A percentile compares a stretch with the other conserved stretches of the same genome.
phyloP scores from a whole-genome alignment of 2,888 invertebrate genomes.

The Cephalotes varians region DNA sequence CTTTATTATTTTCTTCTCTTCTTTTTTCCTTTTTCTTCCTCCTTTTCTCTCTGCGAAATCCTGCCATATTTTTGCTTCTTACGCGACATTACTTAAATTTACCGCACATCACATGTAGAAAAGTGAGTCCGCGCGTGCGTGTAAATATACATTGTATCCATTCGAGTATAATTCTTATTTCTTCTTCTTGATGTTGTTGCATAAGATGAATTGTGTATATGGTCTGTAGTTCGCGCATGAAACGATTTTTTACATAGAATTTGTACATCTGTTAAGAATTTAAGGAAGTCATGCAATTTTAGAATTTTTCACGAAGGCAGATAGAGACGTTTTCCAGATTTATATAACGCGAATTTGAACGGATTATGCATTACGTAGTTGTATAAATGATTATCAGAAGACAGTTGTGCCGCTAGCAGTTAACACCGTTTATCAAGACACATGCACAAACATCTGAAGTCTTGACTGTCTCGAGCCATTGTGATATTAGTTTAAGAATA shows the following conservation, averaged over 20 bases:
- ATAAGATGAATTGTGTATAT: slow-evolving; percentile 56
- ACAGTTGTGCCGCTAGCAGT: slow-evolving; percentile 33
- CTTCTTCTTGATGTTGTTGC: slow-evolving; percentile 33
- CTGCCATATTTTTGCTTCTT: slow-evolving; percentile 56
- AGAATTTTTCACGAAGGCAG: slow-evolving; percentile 72
- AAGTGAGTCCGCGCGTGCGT: slow-evolving; percentile 20
- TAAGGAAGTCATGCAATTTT: slow-evolving; percentile 63
- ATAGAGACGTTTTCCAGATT: slow-evolving; percentile 70
- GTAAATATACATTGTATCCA: slow-evolving; percentile 62
- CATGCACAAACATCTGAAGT: slow-evolving; percentile 81
- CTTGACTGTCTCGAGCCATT: slow-evolving; percentile 84
- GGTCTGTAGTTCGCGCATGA: slow-evolving; percentile 56
- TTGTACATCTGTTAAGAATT: slow-evolving; percentile 68
- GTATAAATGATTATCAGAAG: slow-evolving; percentile 50
- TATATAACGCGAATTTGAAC: slow-evolving; percentile 63
- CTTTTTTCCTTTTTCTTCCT: not conserved
- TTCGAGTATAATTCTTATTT: slow-evolving; percentile 40
- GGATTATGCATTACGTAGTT: slow-evolving; percentile 64
- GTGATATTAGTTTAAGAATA: slow-evolving; percentile 84
- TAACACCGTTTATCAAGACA: slow-evolving; percentile 62
- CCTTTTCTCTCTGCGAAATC: not conserved
- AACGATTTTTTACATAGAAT: slow-evolving; percentile 70
- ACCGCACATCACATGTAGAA: slow-evolving; percentile 21
- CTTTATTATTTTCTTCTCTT: slow-evolving; percentile 26
- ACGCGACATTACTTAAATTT: slow-evolving; percentile 63